A percentile compares a stretch with the other conserved stretches of the same genome.
phyloP scores from a whole-genome alignment of 2,113 vertebrate genomes.

The Turnix velox region DNA sequence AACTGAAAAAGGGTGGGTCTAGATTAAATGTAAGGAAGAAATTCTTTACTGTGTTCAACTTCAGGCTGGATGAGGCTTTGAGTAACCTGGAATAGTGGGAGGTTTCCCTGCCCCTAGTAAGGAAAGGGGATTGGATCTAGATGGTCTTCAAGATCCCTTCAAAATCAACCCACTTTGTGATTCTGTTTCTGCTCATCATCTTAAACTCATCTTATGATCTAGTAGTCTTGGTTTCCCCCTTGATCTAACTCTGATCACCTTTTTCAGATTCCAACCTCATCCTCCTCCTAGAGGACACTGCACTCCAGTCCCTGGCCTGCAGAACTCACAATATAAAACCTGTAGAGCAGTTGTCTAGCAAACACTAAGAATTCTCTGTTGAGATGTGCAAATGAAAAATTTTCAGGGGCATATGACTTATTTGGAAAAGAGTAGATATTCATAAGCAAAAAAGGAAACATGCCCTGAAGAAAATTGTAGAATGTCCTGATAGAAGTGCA shows the following conservation, averaged over 20 bases:
- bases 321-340: neutral
- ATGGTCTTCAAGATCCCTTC: neutral
- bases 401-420: neutral
- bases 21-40: neutral
- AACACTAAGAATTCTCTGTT: neutral
- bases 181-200: neutral
- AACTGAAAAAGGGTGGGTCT: neutral
- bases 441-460: neutral
- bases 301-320: neutral
- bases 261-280: neutral
- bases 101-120: neutral
- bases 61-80: neutral
- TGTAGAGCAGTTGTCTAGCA: neutral
- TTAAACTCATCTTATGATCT: neutral
- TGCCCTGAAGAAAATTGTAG: neutral
- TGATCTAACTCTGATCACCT: neutral
- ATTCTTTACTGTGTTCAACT: neutral
- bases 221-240: neutral
- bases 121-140: rapidly evolving
- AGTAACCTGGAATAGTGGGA: neutral
- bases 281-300: too few relatives aligned
- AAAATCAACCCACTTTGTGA: neutral
- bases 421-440: neutral
- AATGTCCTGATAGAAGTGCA: neutral
- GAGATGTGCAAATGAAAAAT: neutral